phyloP scores from a whole-genome alignment of 1,140 invertebrate species.

The Solenopsis invicta region DNA sequence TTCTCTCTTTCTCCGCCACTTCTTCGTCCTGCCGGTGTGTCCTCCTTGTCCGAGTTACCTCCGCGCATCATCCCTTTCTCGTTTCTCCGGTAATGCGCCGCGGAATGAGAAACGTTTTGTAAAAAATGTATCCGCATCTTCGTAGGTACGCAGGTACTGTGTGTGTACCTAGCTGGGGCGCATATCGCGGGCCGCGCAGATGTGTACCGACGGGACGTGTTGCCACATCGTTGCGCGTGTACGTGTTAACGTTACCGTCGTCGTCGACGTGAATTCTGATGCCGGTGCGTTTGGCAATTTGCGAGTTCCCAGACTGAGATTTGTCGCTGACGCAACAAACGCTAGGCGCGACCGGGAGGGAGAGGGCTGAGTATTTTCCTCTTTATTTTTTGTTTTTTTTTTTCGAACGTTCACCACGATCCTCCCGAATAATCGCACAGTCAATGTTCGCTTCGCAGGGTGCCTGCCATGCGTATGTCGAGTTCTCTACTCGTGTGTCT shows the following conservation, averaged over 20 bases:
- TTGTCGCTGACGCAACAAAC: slow-evolving; percentile 64
- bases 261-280: slow-evolving; percentile 71
- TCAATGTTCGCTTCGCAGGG: not conserved
- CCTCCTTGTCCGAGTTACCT: slow-evolving; percentile 71
- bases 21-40: slow-evolving; percentile 52
- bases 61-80: slow-evolving; percentile 79
- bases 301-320: slow-evolving; percentile 59
- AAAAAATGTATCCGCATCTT: slow-evolving; percentile 85
- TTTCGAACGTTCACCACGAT: not conserved
- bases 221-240: slow-evolving; percentile 64
- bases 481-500: not conserved
- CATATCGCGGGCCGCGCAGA: slow-evolving; percentile 43
- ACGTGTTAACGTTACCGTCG: slow-evolving; percentile 62
- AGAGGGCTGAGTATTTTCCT: slow-evolving; percentile 7
- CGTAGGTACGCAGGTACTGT: slow-evolving; percentile 58
- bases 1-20: slow-evolving; percentile 53
- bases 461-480: not conserved
- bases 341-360: not conserved
- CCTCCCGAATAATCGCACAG: not conserved
- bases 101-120: slow-evolving; percentile 86
- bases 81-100: slow-evolving; percentile 82
- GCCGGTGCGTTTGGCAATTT: slow-evolving; percentile 62
- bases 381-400: not conserved
- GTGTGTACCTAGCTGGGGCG: slow-evolving; percentile 58
- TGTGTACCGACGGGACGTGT: slow-evolving; percentile 63